Base-by-base conservation (phyloP, 2,113 vertebrate genomes). In the Anoplopoma fimbria region DNA sequence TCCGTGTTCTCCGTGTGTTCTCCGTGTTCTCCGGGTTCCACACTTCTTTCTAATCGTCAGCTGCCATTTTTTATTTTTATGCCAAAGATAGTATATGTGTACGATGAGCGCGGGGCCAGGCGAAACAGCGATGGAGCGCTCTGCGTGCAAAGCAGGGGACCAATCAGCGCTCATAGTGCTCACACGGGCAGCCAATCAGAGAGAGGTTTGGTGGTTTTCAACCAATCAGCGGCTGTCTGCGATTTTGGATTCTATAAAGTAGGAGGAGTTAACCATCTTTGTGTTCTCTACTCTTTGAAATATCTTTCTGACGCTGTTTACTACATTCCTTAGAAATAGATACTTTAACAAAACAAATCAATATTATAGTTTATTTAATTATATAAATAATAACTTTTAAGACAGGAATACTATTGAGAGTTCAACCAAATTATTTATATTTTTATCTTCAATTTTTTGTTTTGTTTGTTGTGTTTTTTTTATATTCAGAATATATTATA, bases 51-150 rank as follows among this genome's bases (percentile, higher is more conserved):
- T 92, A 92, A 81, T 91, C 91, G 89, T 80, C 92, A 91, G 90
- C 91, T 94, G 91, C 93, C 93, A 93, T 94, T 89, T 93, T 80
- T 93, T 92, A n/a, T 58, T 21, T 23, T 77, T 84, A 89, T 63
- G 88, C 81, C 88, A 57, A 90, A 93, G 91, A 93, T 90, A 3
- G 82, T 55, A 0, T 69, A 21, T 47, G 6, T 40, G 14, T 2
- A 10, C 3, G 9, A 1, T 0, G 64, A 83, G 42, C 7, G 15
- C 38, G 9, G 3, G 17, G 10, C 10, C 55, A 38, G 1, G 53
- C 4, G 0, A 33, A 33, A 15, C 19, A 13, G 12, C 0, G 60
- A 36, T 9, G 21, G 34, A 17, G 45, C 1, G 10, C 40, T 38
- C 31, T 40, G 12, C 1, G 40, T 55, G 55, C 25, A 9, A 12